A percentile compares a stretch with the other conserved stretches of the same genome.
Conservation (phyloP, 2,113 vertebrate genomes). For the Athene cunicularia region DNA sequence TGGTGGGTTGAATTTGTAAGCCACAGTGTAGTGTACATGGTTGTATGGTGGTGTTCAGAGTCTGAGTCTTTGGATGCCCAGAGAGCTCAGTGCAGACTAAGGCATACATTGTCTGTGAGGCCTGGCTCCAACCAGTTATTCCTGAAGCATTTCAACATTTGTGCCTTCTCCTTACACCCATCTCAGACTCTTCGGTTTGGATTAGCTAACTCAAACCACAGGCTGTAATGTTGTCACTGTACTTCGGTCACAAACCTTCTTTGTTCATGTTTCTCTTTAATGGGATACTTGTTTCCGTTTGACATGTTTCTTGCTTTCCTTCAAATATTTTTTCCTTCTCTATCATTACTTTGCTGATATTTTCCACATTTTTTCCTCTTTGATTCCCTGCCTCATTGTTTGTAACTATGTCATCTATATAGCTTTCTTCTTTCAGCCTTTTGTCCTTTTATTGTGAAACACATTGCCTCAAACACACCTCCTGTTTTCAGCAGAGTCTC, state of each 20-base stretch:
- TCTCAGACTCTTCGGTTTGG: background rate
- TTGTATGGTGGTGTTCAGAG: background rate
- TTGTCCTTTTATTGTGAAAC: background rate
- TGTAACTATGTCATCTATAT: background rate
- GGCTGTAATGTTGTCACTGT: background rate
- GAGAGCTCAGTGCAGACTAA: background rate
- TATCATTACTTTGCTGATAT: background rate
- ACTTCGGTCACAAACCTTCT: background rate
- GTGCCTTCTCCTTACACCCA: background rate
- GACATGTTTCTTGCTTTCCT: background rate
- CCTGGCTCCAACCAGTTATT: background rate
- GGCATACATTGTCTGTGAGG: rapidly evolving
- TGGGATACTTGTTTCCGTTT: background rate
- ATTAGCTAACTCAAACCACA: background rate
- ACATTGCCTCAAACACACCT: background rate
- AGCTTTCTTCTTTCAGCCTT: background rate
- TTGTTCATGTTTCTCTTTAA: background rate
- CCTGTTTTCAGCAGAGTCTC: background rate
- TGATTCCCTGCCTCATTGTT: constrained; percentile 6
- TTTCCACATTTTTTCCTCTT: background rate
- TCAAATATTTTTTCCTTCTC: background rate
- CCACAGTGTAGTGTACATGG: too few relatives aligned
- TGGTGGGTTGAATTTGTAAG: background rate
- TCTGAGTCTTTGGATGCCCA: background rate
- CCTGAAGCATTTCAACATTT: background rate